Evolutionary conservation across 2,797 vertebrate genomes (phyloP).

Genomic region (Chelon labrosus): DNA sequence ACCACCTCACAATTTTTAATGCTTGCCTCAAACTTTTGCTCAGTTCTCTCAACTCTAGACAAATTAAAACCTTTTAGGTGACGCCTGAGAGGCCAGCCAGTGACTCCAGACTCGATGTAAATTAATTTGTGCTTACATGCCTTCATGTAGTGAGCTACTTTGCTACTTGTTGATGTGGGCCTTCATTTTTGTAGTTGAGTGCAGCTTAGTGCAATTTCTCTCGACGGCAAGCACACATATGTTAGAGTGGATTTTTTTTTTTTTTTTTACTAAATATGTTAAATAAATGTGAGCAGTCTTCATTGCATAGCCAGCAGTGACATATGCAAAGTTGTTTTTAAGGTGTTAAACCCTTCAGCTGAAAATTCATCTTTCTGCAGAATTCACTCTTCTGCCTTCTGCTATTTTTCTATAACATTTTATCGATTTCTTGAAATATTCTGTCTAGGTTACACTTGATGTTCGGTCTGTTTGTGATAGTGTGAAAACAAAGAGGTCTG

Average conservation of each 20-base stretch:
- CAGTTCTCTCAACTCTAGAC: not conserved
- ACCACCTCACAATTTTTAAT: not conserved
- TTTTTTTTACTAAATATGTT: not conserved
- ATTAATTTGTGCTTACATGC: slow-evolving; percentile 17
- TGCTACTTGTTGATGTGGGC: slow-evolving; percentile 33
- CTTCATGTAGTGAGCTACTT: not conserved
- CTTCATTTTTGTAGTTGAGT: slow-evolving; percentile 15
- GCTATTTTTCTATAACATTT: slow-evolving; percentile 20
- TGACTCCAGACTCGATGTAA: not conserved
- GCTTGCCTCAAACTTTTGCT: not conserved
- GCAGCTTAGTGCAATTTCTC: not conserved
- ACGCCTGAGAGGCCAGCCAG: not conserved
- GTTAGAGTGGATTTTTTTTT: too few species aligned
- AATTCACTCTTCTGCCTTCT: slow-evolving; percentile 22
- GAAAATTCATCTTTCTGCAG: slow-evolving; percentile 40
- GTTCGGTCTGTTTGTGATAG: slow-evolving; percentile 24
- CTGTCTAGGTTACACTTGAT: too few species aligned
- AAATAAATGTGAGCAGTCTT: slow-evolving; percentile 37
- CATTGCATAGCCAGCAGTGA: slow-evolving; percentile 44
- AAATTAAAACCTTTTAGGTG: not conserved
- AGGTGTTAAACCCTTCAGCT: slow-evolving; percentile 44
- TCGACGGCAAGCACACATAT: not conserved
- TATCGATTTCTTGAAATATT: slow-evolving; percentile 51
- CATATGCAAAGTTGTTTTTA: slow-evolving; percentile 38
- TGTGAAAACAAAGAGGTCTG: slow-evolving; percentile 27